Evolutionary conservation across 2,113 vertebrate species (phyloP).

Genomic region (Coptodon rendalli): DNA sequence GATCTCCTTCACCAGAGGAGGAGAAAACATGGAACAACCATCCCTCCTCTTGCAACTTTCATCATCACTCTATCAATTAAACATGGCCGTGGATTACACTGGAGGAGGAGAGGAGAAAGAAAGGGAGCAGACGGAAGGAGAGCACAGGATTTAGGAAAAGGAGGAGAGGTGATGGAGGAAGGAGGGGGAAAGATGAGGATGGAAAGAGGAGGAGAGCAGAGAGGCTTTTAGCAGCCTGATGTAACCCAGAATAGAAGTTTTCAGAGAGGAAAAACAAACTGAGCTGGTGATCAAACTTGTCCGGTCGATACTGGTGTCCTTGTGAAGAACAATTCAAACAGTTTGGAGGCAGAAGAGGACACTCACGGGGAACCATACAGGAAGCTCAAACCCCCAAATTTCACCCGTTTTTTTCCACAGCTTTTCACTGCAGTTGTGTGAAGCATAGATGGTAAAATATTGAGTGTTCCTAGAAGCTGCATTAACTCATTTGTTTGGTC

Average conservation of each 20-base stretch:
- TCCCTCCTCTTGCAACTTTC: constrained; percentile 64
- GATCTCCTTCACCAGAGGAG: constrained; percentile 19
- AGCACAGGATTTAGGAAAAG: neutral
- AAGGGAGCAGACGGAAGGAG: neutral
- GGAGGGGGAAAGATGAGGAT: neutral
- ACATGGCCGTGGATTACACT: constrained; percentile 31
- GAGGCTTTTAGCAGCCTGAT: constrained; percentile 36
- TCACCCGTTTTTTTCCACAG: neutral
- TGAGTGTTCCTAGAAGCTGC: neutral
- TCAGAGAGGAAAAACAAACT: constrained; percentile 35
- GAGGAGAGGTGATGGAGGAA: neutral
- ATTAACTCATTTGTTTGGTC: neutral
- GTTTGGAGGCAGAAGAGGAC: neutral
- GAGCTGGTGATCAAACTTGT: constrained; percentile 20
- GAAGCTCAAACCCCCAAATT: neutral
- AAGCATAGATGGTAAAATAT: neutral
- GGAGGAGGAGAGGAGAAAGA: neutral
- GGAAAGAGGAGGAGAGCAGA: neutral
- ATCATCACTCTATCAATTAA: constrained; percentile 63
- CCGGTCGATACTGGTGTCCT: constrained; percentile 37
- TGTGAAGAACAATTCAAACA: neutral
- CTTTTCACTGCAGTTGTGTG: neutral
- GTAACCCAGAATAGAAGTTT: constrained; percentile 50
- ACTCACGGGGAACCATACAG: neutral
- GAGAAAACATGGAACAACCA: constrained; percentile 56